Evolutionary conservation across 37 sponge, comb jelly and placozoan species (phyloP), one percentile per base, ranked within the genome.

Genomic region (Spongilla lacustris): DNA sequence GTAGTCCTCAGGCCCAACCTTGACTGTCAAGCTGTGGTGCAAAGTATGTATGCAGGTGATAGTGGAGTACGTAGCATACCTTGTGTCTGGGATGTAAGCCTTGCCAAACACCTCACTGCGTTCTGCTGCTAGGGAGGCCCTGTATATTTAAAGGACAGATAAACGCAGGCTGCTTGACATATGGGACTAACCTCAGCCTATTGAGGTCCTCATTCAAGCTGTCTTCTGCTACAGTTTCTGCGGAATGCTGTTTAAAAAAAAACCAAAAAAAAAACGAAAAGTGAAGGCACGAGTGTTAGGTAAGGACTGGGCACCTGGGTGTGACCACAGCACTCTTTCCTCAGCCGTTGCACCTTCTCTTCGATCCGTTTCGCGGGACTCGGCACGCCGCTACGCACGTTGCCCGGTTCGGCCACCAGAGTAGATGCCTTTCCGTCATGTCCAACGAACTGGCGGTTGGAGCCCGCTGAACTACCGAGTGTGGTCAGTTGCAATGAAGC

Each of bases 1-100:
- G 85, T 91, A 96, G 85, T 94, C 92, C 34, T 35, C 76, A 14
- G 86, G 86, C 1, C 86, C 86, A 32, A 86, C 22, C 74, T 79
- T 72, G 73, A 86, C 86, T 35, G 86, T 86, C 80, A 86, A 66
- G 78, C 86, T 86, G 69, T 72, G 30, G 73, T 1, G 30, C 10
- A 13, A 13, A 1, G 73, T 12, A 21, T 1, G 30, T 9, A 17
- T 1, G 11, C 1, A n/a, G n/a, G n/a, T n/a, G n/a, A n/a, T n/a
- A n/a, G n/a, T n/a, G n/a, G n/a, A n/a, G n/a, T n/a, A n/a, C n/a
- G 24, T 23, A 46, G 28, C 5, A 8, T 31, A 90, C 90, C 81
- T 85, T 66, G 85, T 24, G 11, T 79, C 81, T 34, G 90, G 90
- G 12, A 85, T 73, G 28, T 82, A 68, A 2, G 76, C 50, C 25